Percentiles rank a stretch among this genome's conserved stretches.
These are phyloP conservation scores for Erannis defoliaria DNA, from an alignment of 2,888 invertebrate species.

Conservation along the genomic window DNA sequence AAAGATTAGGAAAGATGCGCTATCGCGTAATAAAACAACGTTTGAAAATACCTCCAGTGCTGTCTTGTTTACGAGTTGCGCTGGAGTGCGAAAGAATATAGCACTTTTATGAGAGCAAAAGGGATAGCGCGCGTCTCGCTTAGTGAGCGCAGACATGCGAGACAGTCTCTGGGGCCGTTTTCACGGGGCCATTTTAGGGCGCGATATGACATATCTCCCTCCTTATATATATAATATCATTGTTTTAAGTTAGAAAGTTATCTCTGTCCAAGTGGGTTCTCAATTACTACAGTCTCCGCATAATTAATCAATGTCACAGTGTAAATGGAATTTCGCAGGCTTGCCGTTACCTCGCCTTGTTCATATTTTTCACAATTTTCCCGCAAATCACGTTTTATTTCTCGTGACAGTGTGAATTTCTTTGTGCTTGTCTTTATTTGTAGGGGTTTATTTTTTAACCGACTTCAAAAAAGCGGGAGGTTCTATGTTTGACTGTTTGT, in stretches of 20 bases:
- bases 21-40: too few species aligned
- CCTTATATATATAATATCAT: background rate
- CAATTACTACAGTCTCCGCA: conserved; percentile 34
- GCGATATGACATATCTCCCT: too few species aligned
- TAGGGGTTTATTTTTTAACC: conserved; percentile 2
- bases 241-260: background rate
- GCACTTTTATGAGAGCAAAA: too few species aligned
- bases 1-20: too few species aligned
- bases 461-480: background rate
- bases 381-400: conserved; percentile 53
- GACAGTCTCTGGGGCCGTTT: too few species aligned
- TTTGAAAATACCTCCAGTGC: too few species aligned
- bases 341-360: conserved; percentile 52
- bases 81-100: too few species aligned
- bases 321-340: conserved; percentile 62
- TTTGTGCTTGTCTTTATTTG: conserved; percentile 32
- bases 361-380: conserved; percentile 57
- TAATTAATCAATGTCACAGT: conserved; percentile 65
- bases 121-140: too few species aligned
- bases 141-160: too few species aligned
- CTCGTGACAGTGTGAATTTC: conserved; percentile 45
- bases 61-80: too few species aligned
- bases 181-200: too few species aligned
- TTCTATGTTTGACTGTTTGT: background rate
- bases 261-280: conserved; percentile 2